Evolutionary conservation across 2,888 invertebrate genomes (phyloP), one percentile per base, ranked within the genome.

Genomic region (Taphrorychus bicolor): DNA sequence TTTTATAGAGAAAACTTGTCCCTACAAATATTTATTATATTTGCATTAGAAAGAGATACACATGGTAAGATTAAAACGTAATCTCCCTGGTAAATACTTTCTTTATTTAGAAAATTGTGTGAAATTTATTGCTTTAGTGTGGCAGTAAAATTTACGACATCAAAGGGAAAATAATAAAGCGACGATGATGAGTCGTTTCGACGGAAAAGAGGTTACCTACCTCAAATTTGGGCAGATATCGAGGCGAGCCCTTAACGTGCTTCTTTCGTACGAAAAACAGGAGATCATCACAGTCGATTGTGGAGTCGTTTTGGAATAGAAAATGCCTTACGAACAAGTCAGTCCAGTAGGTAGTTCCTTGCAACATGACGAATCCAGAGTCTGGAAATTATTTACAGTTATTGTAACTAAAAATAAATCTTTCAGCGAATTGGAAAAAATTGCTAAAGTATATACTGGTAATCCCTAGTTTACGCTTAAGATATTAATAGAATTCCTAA

Each of bases 321-420:
- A 97, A 97, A 85, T 97, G 95, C 11, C 95, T 88, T 72, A 95
- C 94, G 83, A 97, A 97, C 74, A 97, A 86, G 82, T 95, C 95
- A 59, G 95, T 97, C 97, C 97, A 97, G 80, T 97, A 97, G 2
- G 94, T 94, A 67, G 94, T 94, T 41, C 95, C 94, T 83, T 95
- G 94, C 14, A 95, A 88, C 82, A 97, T 90, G 72, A 96, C 95
- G 84, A 96, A 96, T 51, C 94, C 95, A 22, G 92, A 92, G 83
- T 95, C 95, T 95, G 21, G 32, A 59, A 49, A n/a, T n/a, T n/a
- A n/a, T n/a, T n/a, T n/a, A n/a, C n/a, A n/a, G n/a, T n/a, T n/a
- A n/a, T n/a, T n/a, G n/a, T n/a, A n/a, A n/a, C n/a, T n/a, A n/a
- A n/a, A n/a, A n/a, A n/a, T n/a, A n/a, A n/a, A n/a, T n/a, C n/a